Percentiles rank a stretch among this genome's conserved stretches.
These are phyloP conservation scores for Neodontobutis hainanensis DNA, from an alignment of 2,113 vertebrate species.

Conservation along the genomic window DNA sequence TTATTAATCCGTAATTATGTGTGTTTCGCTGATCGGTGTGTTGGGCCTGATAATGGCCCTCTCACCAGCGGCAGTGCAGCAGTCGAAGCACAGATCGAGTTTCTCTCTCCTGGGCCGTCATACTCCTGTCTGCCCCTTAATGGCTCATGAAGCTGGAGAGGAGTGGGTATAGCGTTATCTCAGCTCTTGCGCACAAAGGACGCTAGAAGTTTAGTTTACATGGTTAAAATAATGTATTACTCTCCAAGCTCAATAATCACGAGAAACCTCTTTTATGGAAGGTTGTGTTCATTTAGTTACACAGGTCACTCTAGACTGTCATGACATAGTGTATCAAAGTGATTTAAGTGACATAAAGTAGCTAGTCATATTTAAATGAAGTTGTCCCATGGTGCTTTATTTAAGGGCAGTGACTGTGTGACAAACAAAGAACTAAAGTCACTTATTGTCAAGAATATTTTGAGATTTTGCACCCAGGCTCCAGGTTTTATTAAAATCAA, in stretches of 20 bases:
- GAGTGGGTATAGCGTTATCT: slow-evolving; percentile 42
- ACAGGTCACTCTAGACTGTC: too few relatives aligned
- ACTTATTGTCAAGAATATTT: neutral
- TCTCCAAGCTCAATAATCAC: too few relatives aligned
- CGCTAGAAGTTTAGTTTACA: neutral
- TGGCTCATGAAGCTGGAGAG: slow-evolving; percentile 68
- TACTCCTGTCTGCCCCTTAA: slow-evolving; percentile 73
- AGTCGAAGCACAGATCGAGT: slow-evolving; percentile 75
- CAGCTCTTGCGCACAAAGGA: slow-evolving; percentile 30
- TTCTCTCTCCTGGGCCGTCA: slow-evolving; percentile 77
- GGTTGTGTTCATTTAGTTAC: neutral
- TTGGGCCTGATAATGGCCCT: slow-evolving; percentile 70
- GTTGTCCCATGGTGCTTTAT: too few relatives aligned
- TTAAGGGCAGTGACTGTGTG: neutral
- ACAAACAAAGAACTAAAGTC: neutral
- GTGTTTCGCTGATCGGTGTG: slow-evolving; percentile 27
- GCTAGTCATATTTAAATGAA: neutral
- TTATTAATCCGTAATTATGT: slow-evolving; percentile 21
- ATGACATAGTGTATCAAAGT: neutral
- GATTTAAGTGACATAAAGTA: slow-evolving; percentile 29
- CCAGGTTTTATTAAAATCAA: too few relatives aligned
- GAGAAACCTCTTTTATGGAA: too few relatives aligned
- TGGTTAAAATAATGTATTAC: neutral
- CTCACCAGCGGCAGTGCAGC: slow-evolving; percentile 74
- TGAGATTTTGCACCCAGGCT: neutral